Conservation (phyloP, 2,113 vertebrate species). For the Syngnathus scovelli region DNA sequence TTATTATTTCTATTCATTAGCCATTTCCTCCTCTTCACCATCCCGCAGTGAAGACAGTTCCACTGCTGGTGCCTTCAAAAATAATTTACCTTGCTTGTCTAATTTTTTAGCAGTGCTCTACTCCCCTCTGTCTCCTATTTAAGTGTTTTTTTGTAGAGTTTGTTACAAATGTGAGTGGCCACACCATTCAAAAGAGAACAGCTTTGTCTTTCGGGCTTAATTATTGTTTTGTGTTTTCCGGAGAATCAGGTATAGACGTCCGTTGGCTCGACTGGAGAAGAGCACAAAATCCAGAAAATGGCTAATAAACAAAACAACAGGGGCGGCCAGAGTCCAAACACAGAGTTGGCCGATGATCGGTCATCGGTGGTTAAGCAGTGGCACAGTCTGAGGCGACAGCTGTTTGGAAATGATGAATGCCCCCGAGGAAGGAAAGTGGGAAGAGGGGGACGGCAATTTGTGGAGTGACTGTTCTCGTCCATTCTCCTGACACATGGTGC, state of each 20-base stretch:
- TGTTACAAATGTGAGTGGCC: constrained; percentile 16
- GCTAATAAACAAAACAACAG: constrained; percentile 36
- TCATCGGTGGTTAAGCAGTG: constrained; percentile 55
- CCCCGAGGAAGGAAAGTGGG: constrained; percentile 49
- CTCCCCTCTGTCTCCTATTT: constrained; percentile 17
- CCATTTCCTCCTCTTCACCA: too few species aligned
- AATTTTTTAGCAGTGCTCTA: constrained; percentile 24
- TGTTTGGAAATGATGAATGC: constrained; percentile 69
- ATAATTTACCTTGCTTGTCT: neutral
- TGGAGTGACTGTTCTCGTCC: too few species aligned
- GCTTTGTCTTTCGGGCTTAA: constrained; percentile 10
- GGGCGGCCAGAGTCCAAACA: constrained; percentile 50
- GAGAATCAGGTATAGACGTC: constrained; percentile 31
- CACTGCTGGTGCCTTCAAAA: constrained; percentile 24
- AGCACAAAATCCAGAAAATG: constrained; percentile 16
- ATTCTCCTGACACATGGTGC: too few species aligned
- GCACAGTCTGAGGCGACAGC: constrained; percentile 58
- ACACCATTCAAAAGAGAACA: constrained; percentile 14
- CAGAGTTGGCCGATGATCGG: constrained; percentile 57
- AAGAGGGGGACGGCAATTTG: constrained; percentile 29
- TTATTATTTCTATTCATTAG: constrained; percentile 14
- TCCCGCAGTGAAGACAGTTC: too few species aligned
- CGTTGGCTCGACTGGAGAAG: constrained; percentile 32
- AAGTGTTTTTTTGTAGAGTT: constrained; percentile 29
- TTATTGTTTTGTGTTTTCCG: constrained; percentile 23